A percentile compares a stretch with the other conserved stretches of the same genome.
Conservation (phyloP, 2,888 invertebrate species). For the Ormyrus thymus region DNA sequence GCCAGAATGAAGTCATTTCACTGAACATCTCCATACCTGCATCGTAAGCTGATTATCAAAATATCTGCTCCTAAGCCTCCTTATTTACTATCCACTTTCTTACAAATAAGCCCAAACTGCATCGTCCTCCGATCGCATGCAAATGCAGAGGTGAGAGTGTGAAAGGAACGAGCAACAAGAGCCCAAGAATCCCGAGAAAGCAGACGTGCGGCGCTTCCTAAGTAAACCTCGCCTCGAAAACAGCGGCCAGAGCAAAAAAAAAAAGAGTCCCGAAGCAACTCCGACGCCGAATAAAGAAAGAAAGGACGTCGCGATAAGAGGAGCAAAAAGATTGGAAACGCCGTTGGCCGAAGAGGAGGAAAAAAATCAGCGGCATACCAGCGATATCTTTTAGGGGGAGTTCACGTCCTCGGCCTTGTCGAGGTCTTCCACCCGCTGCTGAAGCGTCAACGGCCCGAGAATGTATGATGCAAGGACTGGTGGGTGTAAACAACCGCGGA, state of each 20-base stretch:
- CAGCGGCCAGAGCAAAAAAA: neutral
- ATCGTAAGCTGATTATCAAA: too few relatives aligned
- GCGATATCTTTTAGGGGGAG: slow-evolving; percentile 37
- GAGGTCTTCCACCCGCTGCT: slow-evolving; percentile 67
- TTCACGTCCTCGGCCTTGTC: slow-evolving; percentile 67
- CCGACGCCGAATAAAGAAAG: neutral
- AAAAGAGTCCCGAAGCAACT: neutral
- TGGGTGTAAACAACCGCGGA: slow-evolving; percentile 24
- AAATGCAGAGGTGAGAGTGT: slow-evolving; percentile 5
- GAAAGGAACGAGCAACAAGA: neutral
- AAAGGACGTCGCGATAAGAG: neutral
- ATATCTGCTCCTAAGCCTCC: too few relatives aligned
- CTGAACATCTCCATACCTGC: too few relatives aligned
- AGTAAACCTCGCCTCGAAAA: neutral
- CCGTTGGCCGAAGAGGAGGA: slow-evolving; percentile 35
- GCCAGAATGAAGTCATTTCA: too few relatives aligned
- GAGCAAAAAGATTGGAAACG: slow-evolving; percentile 10
- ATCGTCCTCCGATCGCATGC: slow-evolving; percentile 5
- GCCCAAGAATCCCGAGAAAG: slow-evolving; percentile 20
- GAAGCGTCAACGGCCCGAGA: slow-evolving; percentile 69
- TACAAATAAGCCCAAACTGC: neutral
- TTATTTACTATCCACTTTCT: too few relatives aligned
- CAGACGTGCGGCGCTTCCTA: slow-evolving; percentile 27
- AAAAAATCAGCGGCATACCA: slow-evolving; percentile 40
- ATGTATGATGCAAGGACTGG: slow-evolving; percentile 60